Evolutionary conservation across 2,888 invertebrate genomes (phyloP), one percentile per base, ranked within the genome.

Genomic region (Meandrusa payeni): DNA sequence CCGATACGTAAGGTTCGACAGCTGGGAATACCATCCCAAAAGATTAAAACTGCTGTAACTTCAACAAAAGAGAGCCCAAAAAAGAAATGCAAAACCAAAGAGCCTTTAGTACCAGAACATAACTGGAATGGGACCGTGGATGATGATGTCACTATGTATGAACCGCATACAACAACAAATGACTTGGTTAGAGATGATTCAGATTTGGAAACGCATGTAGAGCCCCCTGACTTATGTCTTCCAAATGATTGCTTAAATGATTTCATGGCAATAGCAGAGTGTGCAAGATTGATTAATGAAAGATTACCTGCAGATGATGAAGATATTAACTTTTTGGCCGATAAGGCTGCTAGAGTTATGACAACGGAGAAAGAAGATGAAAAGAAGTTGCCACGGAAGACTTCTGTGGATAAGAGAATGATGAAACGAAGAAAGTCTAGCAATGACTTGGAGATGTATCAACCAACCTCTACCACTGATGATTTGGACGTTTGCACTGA

Each of bases 1-100:
- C 88, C 88, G 0, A 87, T 86, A 26, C 72, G 88, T 2, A 88
- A 88, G 54, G 85, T 87, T 0, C 66, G 88, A 10, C 87, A 88
- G 50, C 64, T 86, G 4, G 80, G 83, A 1, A 56, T 76, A 0
- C 66, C 80, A 1, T 68, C 67, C 0, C 69, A 76, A 0, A 80
- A 82, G 52, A 36, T 73, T 7, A 65, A 74, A 3, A 57, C 61
- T 1, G 54, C 60, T 2, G 75, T 85, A 0, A 76, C 74, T 31
- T 83, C 85, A 0, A 79, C 81, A 0, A 80, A 76, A 34, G 81
- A 81, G 29, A 83, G 80, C 50, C 79, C 76, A 0, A 83, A 83
- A 27, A 85, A 82, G 52, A 78, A 78, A 41, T 56, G 75, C 0
- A 83, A 80, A 32, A 46, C 63, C 9, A 86, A 83, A 45, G 64